Percentiles rank a stretch among this genome's conserved stretches.
Conservation (phyloP, 1,140 invertebrate species). For the Meloidogyne chitwoodi region DNA sequence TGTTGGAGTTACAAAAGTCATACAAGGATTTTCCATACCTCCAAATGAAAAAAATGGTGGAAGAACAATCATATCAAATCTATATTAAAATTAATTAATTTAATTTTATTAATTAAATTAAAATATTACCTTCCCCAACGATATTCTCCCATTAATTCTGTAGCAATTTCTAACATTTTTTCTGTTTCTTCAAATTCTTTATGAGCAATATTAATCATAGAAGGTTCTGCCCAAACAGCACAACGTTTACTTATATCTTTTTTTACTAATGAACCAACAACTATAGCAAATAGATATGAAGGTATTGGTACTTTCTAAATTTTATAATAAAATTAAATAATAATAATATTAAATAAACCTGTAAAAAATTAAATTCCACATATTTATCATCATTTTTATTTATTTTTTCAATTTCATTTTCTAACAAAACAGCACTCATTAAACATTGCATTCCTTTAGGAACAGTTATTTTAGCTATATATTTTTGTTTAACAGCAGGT, state of each 20-base stretch:
- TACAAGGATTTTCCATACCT: slow-evolving; percentile 93
- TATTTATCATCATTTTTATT: slow-evolving; percentile 5
- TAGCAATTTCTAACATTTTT: slow-evolving; percentile 75
- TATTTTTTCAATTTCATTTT: neutral
- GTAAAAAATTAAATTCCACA: slow-evolving; percentile 35
- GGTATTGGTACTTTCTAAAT: slow-evolving; percentile 62
- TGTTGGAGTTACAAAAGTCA: slow-evolving; percentile 90
- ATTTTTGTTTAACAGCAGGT: slow-evolving; percentile 81
- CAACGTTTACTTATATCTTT: slow-evolving; percentile 67
- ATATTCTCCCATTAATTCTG: slow-evolving; percentile 66
- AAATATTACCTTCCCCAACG: slow-evolving; percentile 62
- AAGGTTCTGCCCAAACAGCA: slow-evolving; percentile 81
- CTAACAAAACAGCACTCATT: slow-evolving; percentile 75
- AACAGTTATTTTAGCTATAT: slow-evolving; percentile 73
- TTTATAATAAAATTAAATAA: neutral
- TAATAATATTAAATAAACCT: too few species aligned
- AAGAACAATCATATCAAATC: slow-evolving; percentile 81
- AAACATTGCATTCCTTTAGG: slow-evolving; percentile 75
- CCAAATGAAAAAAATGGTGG: slow-evolving; percentile 90
- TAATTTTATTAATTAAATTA: neutral
- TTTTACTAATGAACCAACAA: slow-evolving; percentile 75
- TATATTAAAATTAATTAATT: slow-evolving; percentile 60
- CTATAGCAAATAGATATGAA: slow-evolving; percentile 74
- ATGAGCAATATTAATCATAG: slow-evolving; percentile 74
- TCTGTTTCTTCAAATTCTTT: slow-evolving; percentile 68